Evolutionary conservation across 2,113 vertebrate genomes (phyloP).

Genomic region (Xerus inauris): DNA sequence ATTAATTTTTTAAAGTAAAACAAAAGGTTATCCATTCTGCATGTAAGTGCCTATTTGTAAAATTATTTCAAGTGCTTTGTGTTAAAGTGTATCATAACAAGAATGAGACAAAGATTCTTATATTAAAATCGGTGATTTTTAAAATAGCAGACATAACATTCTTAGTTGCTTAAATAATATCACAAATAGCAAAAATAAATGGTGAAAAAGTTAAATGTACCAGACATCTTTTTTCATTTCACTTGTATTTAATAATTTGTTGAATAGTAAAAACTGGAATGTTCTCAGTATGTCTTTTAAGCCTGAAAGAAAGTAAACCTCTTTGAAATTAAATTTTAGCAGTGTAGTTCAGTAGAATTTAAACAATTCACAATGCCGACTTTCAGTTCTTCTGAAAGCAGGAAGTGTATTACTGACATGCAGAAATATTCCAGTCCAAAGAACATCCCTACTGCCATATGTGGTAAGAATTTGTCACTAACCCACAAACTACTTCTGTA

Average conservation of each 20-base stretch:
- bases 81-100: conserved; percentile 18
- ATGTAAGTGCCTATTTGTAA: not conserved
- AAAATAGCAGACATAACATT: not conserved
- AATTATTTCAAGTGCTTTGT: conserved; percentile 48
- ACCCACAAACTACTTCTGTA: conserved; percentile 84
- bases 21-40: not conserved
- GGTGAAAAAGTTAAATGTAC: conserved; percentile 47
- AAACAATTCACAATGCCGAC: conserved; percentile 76
- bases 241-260: conserved; percentile 64
- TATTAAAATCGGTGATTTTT: conserved; percentile 39
- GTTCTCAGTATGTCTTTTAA: conserved; percentile 71
- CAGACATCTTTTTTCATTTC: conserved; percentile 43
- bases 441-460: conserved; percentile 80
- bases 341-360: conserved; percentile 66
- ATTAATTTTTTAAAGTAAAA: conserved; percentile 44
- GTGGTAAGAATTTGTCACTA: conserved; percentile 84
- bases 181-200: conserved; percentile 45
- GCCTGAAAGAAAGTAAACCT: conserved; percentile 62
- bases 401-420: conserved; percentile 84
- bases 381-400: conserved; percentile 82
- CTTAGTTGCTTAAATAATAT: conserved; percentile 40
- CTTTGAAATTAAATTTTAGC: conserved; percentile 71
- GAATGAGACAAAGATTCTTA: conserved; percentile 37
- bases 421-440: conserved; percentile 82
- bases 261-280: conserved; percentile 59